A percentile compares a stretch with the other conserved stretches of the same genome.
Evolutionary conservation across 2,797 vertebrate species (phyloP).

Genomic region (Sphaeramia orbicularis): DNA sequence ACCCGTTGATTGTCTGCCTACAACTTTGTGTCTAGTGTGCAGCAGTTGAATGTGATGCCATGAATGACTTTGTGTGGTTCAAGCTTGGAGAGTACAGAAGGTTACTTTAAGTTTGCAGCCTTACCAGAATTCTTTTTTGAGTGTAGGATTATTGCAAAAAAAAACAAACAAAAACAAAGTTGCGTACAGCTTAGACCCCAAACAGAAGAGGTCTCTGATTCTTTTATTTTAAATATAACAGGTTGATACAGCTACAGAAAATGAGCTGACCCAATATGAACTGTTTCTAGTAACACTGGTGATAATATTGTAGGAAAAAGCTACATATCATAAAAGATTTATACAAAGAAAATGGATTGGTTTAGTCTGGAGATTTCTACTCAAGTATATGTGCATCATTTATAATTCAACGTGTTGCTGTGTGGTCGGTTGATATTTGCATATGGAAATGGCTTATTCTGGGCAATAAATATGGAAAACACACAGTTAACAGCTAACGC

Average conservation of each 20-base stretch:
- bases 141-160: too few species aligned
- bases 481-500: neutral
- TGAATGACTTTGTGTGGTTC: neutral
- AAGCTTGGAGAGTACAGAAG: neutral
- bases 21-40: constrained; percentile 8
- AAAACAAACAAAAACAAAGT: too few species aligned
- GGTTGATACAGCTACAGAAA: too few species aligned
- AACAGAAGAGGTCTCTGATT: too few species aligned
- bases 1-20: constrained; percentile 21
- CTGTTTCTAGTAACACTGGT: too few species aligned
- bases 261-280: too few species aligned
- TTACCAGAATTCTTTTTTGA: too few species aligned
- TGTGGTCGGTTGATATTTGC: neutral
- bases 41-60: neutral
- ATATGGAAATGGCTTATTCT: neutral
- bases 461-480: neutral
- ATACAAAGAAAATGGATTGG: too few species aligned
- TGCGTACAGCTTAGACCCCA: too few species aligned
- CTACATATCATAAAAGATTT: too few species aligned
- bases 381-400: neutral
- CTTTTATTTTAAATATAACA: too few species aligned
- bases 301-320: too few species aligned
- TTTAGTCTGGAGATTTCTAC: neutral
- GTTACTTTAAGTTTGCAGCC: neutral
- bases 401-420: neutral